Conservation (phyloP, 2,888 invertebrate species). For the Drosophila siamana region DNA sequence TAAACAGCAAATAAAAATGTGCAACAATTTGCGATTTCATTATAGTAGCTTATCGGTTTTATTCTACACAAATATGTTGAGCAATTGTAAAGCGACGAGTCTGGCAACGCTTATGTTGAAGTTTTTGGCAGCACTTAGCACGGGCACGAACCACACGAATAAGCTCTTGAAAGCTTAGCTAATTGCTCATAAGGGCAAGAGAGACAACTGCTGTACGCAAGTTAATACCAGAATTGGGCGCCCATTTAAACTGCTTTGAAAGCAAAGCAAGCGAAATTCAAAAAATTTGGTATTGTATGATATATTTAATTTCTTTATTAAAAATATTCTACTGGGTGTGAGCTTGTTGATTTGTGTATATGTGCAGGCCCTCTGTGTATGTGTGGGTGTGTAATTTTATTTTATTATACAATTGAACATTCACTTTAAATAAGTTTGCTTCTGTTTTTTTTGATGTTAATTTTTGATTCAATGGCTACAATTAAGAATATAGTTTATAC, state of each 20-base stretch:
- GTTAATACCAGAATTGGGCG: not conserved
- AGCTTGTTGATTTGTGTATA: constrained; percentile 10
- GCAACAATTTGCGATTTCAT: not conserved
- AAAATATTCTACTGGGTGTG: constrained; percentile 59
- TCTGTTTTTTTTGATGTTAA: not conserved
- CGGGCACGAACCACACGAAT: not conserved
- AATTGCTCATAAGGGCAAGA: not conserved
- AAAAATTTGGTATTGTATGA: constrained; percentile 4
- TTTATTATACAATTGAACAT: constrained; percentile 46
- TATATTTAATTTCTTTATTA: constrained; percentile 61
- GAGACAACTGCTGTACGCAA: not conserved
- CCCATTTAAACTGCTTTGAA: not conserved
- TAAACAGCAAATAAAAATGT: not conserved
- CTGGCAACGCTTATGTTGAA: not conserved
- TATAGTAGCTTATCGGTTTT: not conserved
- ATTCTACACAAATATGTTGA: not conserved
- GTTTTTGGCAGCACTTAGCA: not conserved
- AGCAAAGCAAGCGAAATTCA: not conserved
- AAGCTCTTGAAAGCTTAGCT: not conserved
- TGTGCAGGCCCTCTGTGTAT: constrained; percentile 16
- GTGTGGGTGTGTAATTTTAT: constrained; percentile 26
- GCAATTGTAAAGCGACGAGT: not conserved
- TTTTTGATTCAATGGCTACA: constrained; percentile 4
- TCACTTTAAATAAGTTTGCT: constrained; percentile 30
- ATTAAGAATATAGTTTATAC: constrained; percentile 37